Evolutionary conservation across 2,888 invertebrate genomes (phyloP), one percentile per base, ranked within the genome.

Genomic region (Torymus auratus): DNA sequence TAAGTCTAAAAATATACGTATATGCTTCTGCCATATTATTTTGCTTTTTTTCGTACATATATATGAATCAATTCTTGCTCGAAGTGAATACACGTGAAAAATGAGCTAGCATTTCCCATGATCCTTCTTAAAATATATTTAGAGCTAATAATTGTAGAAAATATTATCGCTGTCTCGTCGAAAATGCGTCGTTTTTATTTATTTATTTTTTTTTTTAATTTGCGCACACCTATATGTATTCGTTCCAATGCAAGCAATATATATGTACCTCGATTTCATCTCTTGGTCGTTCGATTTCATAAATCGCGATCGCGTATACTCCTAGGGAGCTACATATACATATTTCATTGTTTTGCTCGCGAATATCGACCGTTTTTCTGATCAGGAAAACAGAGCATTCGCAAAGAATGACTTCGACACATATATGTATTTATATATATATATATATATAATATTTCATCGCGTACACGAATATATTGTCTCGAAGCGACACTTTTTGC

Each of bases 1-100:
- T 41, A 15, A 73, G 55, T 72, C 72, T 69, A 79, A 79, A 74
- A 79, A 79, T 79, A 74, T 79, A 74, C 65, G 58, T 53, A 60
- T 67, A 60, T 20, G 62, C 64, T 60, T 53, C 52, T 61, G 53
- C 15, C 41, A 41, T 41, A 41, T 41, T 41, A 50, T 28, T 28
- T 52, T 53, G 10, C 56, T 65, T 58, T 69, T 78, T 41, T 60
- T 73, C 17, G 68, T 13, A 52, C 68, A 28, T 50, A 55, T n/a
- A 14, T 68, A 62, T 23, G 28, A 62, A 68, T 68, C 28, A 56
- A 61, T 71, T 41, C 41, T 41, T 72, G 23, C 53, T 55, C 62
- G 56, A 70, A 20, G n/a, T 62, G 56, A 64, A 41, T 41, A 20
- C 13, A 64, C 20, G 41, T 74, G 62, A 53, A 79, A 79, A 79